Evolutionary conservation across 30 jellyfish, hydroid and myxozoan species (phyloP), one percentile per base, ranked within the genome.

Genomic region (Cassiopea xamachana): DNA sequence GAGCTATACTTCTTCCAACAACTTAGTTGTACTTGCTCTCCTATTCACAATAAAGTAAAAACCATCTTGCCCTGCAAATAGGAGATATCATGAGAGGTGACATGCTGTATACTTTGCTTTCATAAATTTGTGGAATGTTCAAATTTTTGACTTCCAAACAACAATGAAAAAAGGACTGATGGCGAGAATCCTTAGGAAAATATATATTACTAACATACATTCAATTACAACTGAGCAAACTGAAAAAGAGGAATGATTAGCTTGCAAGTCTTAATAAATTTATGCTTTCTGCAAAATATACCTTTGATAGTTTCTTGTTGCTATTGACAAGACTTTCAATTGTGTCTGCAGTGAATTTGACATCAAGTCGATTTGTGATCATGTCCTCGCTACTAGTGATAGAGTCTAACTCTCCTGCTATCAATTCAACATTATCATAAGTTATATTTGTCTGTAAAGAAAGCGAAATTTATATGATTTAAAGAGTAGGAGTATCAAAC

Each of bases 331-430:
- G 79, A 68, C 81, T 61, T 13, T 72, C 85, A 44, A 81, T 76
- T 50, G 96, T 74, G 48, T 89, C 96, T 3, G 96, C 88, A 47
- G 92, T 75, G 73, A 81, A 89, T 73, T 81, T 82, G 81, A 89
- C 80, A 48, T 89, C 96, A 46, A 89, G 86, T 55, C 90, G 86
- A 61, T 88, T 88, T 17, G 95, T 88, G 87, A 88, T 77, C 15
- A 78, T 46, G 1, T 70, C 64, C 46, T 60, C 58, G 1, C 90
- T 60, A 64, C 90, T 79, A 13, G 95, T 88, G 48, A 80, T 73
- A 14, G 90, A 1, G 70, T 69, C 81, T 45, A 88, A 60, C 72
- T 88, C 90, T 61, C 75, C 1, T 48, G 95, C 82, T 9, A 88
- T 60, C 5, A 69, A 17, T 17, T 79, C 82, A 6, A 80, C 95